Base-by-base conservation (phyloP, 2,888 invertebrate species). In the Acleris emargana region DNA sequence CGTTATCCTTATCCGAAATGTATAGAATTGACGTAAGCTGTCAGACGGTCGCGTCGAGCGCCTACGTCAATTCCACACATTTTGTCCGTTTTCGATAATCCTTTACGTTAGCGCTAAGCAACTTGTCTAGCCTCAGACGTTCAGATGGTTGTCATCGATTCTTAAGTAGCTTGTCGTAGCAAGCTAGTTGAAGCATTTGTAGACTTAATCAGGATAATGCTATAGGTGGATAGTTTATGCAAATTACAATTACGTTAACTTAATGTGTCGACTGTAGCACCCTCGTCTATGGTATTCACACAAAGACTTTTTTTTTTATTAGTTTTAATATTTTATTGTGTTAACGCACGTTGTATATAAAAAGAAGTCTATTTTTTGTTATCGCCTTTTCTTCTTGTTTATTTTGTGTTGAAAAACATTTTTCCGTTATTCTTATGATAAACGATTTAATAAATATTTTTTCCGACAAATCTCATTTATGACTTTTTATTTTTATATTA, bases 161-260 rank as follows among this genome's bases (percentile, higher is more conserved):
- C 72, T 71, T 75, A 74, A 62, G 74, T 87, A 86, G 91, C 91
- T 92, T 91, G 91, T 86, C 73, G 80, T 87, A 86, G 87, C 91
- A 89, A 87, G 92, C 92, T 91, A 88, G 88, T 79, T 85, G 78
- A 90, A 91, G 92, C 92, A 92, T 92, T 92, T 91, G 85, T 91
- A 91, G 90, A 84, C 74, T 85, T 88, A 88, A 85, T 54, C 72
- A 70, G 62, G 67, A 82, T 83, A 80, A 82, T 86, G 45, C 79
- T 81, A 81, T 91, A 90, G 86, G 72, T 81, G 74, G 76, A 74
- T 87, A 89, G 81, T 69, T 64, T 61, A 66, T 51, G 71, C 69
- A 74, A 72, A 72, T 70, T 72, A 72, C 69, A 70, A 59, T 73
- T 68, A 68, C 73, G 73, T 78, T 79, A 81, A 77, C 74, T 68